Base-by-base conservation (phyloP, 2,888 invertebrate genomes). In the Ectemnius lituratus region DNA sequence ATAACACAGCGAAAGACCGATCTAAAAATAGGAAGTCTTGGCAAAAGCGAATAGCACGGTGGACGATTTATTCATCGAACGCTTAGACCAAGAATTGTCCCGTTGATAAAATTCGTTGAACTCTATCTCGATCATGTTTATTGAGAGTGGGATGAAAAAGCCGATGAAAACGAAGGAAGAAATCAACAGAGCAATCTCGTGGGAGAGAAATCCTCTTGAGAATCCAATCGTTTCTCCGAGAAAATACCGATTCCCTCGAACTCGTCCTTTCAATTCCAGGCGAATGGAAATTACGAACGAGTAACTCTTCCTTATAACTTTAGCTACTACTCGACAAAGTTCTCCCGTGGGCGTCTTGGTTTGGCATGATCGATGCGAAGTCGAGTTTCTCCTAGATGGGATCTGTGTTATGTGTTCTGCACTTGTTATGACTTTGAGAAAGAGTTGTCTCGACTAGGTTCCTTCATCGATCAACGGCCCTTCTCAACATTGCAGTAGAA, bases 11-110 rank as follows among this genome's bases (percentile, higher is more conserved):
- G 59, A 70, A 64, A 64, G 57, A 63, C 74, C 13, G 2, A 28
- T 20, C 67, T 66, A 75, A 68, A 75, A 71, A 76, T 76, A 75
- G 68, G 14, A 6, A 28, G 13, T 71, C 62, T 70, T 70, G 52
- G 46, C 67, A 67, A 66, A 71, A 71, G 62, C 71, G 70, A 14
- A 28, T 52, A 68, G 56, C 66, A 52, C 59, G 63, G 14, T 47
- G 52, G 52, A 66, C 28, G 49, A 13, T 27, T 67, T 20, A 58
- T 74, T 70, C 74, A 64, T 64, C 52, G 58, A 18, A 27, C 20
- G 64, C n/a, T 20, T 20, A 60, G 37, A 37, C 8, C 2, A 37
- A 37, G 6, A 37, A 37, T 1, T 8, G 76, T 80, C 78, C 72
- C 69, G 61, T 62, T 77, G 75, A 63, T 65, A 56, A 69, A 67